Evolutionary conservation across 2,888 invertebrate species (phyloP), one percentile per base, ranked within the genome.

Genomic region (Anoplius nigerrimus): DNA sequence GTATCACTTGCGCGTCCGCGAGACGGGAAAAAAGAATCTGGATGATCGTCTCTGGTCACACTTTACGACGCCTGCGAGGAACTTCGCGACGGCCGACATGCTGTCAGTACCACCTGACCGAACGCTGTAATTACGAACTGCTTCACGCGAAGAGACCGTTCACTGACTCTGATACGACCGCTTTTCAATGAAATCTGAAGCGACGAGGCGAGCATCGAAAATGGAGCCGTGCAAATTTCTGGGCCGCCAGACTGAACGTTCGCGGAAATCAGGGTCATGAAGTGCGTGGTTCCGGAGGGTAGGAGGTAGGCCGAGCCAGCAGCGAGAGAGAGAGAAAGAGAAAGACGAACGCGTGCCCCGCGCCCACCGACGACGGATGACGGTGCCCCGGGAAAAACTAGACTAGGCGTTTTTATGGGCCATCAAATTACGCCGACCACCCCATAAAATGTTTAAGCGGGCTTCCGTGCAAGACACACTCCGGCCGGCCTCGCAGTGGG

Each of bases 391-490:
- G 83, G 86, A 85, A 88, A 88, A 87, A 87, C 87, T 88, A 85
- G 85, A 84, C 87, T 84, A 87, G 86, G 86, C 87, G 79, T 88
- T 88, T 87, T 88, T 88, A 88, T 88, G 88, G 87, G 85, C 88
- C 87, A 88, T 88, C 87, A 88, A 88, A 88, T 88, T 88, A 88
- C 88, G 84, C 82, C 86, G 83, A 86, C 88, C 87, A 87, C 85
- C 88, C 87, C 86, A 88, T 88, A 88, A 88, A 88, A 87, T 86
- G 85, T 83, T 87, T 84, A 86, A 88, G 84, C 84, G 85, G 82
- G 84, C 86, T 87, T 86, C 87, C 84, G 87, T 85, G 86, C 84
- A 86, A 88, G 84, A 83, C 81, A 81, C 80, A 34, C 34, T 34
- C 34, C 34, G 34, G 1, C 76, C 81, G 71, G 81, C 76, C 70